Evolutionary conservation across 2,113 vertebrate species (phyloP).

Genomic region (Silurus glanis): DNA sequence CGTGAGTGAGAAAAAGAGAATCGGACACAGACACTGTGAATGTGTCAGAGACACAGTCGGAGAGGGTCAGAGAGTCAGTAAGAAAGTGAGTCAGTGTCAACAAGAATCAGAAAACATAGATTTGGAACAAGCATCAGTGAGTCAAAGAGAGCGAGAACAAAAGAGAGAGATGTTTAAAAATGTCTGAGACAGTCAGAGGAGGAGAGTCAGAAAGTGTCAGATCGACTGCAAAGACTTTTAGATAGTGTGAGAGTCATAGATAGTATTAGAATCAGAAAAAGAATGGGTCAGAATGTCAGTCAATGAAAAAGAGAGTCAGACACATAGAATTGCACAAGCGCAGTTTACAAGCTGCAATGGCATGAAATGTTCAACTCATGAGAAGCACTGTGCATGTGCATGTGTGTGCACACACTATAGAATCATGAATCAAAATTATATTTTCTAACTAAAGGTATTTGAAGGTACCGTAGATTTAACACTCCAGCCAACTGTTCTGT

Average conservation of each 20-base stretch:
- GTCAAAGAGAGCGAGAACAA: neutral
- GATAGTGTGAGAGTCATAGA: neutral
- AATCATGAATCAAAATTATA: neutral
- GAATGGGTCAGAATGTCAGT: neutral
- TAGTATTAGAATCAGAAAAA: neutral
- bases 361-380: constrained; percentile 16
- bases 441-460: neutral
- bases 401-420: neutral
- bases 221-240: no score
- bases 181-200: neutral
- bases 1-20: neutral
- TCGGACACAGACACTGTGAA: neutral
- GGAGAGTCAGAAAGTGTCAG: constrained; percentile 8
- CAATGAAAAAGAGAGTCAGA: constrained; percentile 1
- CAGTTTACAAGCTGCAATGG: neutral
- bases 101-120: neutral
- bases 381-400: constrained; percentile 3
- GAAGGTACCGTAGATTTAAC: neutral
- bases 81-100: neutral
- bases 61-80: neutral
- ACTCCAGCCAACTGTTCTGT: neutral
- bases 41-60: neutral
- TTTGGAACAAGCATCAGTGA: no score
- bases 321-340: neutral
- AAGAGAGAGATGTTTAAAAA: neutral